Evolutionary conservation across 2,113 vertebrate species (phyloP).

Genomic region (Arizona elegans): DNA sequence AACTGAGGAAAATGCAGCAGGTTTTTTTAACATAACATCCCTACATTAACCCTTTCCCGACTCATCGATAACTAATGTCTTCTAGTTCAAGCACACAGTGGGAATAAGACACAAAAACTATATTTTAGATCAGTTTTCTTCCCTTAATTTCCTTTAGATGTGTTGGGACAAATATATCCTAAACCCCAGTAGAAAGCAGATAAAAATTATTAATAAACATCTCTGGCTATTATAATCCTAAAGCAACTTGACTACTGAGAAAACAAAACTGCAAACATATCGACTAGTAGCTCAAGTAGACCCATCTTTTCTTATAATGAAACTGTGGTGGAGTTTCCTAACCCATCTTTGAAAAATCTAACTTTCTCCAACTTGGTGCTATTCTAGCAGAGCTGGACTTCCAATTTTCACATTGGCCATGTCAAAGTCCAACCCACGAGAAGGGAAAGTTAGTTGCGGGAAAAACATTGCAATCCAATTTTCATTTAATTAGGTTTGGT

Average conservation of each 20-base stretch:
- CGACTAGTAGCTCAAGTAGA: not conserved
- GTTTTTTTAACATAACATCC: slow-evolving; percentile 24
- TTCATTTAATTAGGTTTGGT: not conserved
- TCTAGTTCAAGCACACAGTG: slow-evolving; percentile 14
- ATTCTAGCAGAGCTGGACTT: not conserved
- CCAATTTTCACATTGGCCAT: not conserved
- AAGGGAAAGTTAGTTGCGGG: not conserved
- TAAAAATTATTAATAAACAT: not conserved
- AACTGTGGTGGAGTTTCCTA: not conserved
- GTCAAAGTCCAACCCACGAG: not conserved
- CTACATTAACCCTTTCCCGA: not conserved
- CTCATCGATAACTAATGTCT: not conserved
- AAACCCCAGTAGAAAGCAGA: not conserved
- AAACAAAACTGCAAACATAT: not conserved
- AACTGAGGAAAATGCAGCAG: slow-evolving; percentile 21
- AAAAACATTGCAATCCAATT: not conserved
- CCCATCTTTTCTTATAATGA: not conserved
- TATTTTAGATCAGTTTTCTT: not conserved
- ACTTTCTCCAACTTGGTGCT: not conserved
- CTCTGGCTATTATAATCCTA: not conserved
- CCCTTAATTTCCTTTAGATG: not conserved
- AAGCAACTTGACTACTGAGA: not conserved
- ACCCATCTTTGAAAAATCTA: not conserved
- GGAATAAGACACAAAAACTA: not conserved
- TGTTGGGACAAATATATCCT: not conserved